Conservation (phyloP, 2,113 vertebrate genomes). For the Hucho hucho region DNA sequence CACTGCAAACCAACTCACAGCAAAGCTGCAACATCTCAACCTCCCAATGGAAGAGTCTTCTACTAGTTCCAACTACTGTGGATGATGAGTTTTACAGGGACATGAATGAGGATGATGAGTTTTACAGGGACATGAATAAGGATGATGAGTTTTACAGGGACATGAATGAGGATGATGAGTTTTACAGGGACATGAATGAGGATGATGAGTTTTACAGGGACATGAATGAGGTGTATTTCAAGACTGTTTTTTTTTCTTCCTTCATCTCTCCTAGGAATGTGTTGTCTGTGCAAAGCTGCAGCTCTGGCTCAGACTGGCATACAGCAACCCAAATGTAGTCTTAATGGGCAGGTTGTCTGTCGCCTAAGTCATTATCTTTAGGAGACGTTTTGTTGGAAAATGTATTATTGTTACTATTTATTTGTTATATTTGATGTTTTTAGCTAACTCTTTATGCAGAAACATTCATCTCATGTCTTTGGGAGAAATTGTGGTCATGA, state of each 20-base stretch:
- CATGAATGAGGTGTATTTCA: constrained; percentile 31
- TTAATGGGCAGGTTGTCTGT: constrained; percentile 19
- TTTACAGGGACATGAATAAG: constrained; percentile 13
- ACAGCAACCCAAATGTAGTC: constrained; percentile 21
- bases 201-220: constrained; percentile 25
- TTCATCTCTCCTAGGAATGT: constrained; percentile 23
- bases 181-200: constrained; percentile 5
- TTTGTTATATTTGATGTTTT: constrained; percentile 53
- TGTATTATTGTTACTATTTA: constrained; percentile 64
- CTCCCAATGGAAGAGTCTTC: constrained; percentile 28
- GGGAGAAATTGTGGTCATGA: constrained; percentile 26
- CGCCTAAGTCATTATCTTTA: constrained; percentile 4
- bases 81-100: constrained; percentile 26
- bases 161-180: constrained; percentile 12
- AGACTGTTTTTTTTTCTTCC: constrained; percentile 28
- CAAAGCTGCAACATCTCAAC: constrained; percentile 43
- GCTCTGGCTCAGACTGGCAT: constrained; percentile 21
- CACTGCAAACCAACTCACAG: constrained; percentile 48
- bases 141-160: constrained; percentile 27
- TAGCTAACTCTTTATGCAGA: constrained; percentile 46
- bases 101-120: not conserved
- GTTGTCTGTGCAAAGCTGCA: constrained; percentile 36
- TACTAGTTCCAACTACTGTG: constrained; percentile 25
- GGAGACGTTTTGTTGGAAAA: constrained; percentile 31
- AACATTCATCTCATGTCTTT: constrained; percentile 54